Evolutionary conservation across 1,140 invertebrate genomes (phyloP), one percentile per base, ranked within the genome.

Genomic region (Gonatopus flavifemur): DNA sequence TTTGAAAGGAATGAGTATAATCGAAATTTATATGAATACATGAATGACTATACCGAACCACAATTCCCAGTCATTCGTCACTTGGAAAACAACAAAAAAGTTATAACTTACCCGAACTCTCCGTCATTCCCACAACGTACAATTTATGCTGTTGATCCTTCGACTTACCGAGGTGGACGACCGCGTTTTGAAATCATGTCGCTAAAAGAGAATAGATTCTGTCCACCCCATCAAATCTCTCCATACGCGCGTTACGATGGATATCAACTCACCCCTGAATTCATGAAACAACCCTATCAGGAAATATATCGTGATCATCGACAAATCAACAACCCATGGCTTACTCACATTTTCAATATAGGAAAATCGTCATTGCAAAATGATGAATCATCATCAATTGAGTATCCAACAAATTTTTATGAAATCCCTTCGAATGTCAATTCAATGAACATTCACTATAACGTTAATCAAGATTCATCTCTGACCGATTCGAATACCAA

Each of bases 121-220:
- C 33, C 15, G 19, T 1, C 4, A 12, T 33, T n/a, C n/a, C n/a
- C 10, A 8, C 9, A 12, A 19, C 15, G 5, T 15, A 51, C 52
- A 38, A 22, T 59, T 25, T 47, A 49, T 13, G 20, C 52, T 25
- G 55, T 57, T 20, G 52, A 66, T 24, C 53, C 64, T 2, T 55
- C 56, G 10, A 33, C 20, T 3, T 62, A 62, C 35, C 30, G 28
- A 19, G 53, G 40, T 3, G 41, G 43, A n/a, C 4, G 51, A 62
- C 5, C 44, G 56, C 18, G n/a, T 25, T 22, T 40, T 60, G 12
- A n/a, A n/a, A n/a, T n/a, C n/a, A n/a, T n/a, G n/a, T n/a, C n/a
- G n/a, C n/a, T n/a, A n/a, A n/a, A n/a, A n/a, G n/a, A n/a, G n/a
- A n/a, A n/a, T n/a, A n/a, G n/a, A n/a, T n/a, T n/a, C n/a, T n/a